These are phyloP conservation scores for Cancer borealis DNA, from an alignment of 2,888 invertebrate genomes.

Conservation along the genomic window DNA sequence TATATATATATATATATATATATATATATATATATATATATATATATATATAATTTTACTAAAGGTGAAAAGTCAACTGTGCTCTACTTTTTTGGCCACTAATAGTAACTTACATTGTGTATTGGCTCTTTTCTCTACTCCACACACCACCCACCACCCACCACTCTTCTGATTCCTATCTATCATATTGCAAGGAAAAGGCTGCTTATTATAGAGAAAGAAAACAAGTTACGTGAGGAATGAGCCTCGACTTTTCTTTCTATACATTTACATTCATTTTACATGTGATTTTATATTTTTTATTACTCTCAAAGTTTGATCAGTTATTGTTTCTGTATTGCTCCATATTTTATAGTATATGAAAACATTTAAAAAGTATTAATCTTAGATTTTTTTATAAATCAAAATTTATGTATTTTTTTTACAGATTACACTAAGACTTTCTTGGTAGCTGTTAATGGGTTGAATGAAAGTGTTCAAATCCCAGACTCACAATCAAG, in stretches of 20 bases:
- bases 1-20: background rate
- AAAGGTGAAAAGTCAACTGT: background rate
- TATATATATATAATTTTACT: background rate
- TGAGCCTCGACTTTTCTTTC: background rate
- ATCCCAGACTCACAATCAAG: background rate
- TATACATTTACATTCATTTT: background rate
- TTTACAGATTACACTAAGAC: background rate
- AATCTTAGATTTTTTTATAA: background rate
- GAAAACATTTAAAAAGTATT: no score
- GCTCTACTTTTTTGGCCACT: background rate
- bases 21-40: background rate
- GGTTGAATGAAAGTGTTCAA: background rate
- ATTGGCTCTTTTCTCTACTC: background rate
- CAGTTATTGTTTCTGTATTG: background rate
- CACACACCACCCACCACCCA: background rate
- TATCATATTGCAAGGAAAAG: background rate
- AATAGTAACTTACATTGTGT: background rate
- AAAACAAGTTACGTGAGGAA: background rate
- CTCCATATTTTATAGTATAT: no score
- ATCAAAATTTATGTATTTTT: background rate
- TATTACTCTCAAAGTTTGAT: background rate
- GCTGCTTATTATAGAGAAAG: background rate
- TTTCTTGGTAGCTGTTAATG: background rate
- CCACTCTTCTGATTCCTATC: background rate
- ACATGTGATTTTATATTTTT: background rate